Conservation (phyloP, 2,113 vertebrate species). For the Lagopus muta region DNA sequence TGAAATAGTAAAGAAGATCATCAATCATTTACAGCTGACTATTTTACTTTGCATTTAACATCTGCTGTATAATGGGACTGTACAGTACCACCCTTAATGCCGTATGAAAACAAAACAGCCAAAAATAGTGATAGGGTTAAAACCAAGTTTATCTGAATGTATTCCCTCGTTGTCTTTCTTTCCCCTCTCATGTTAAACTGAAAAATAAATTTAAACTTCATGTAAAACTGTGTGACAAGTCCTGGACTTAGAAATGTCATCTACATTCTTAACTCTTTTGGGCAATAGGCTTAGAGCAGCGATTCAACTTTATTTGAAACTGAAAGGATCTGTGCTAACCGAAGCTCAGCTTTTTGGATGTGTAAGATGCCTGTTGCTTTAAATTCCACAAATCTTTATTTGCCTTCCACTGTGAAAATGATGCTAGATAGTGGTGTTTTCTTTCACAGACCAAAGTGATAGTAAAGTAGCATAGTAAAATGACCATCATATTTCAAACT, state of each 20-base stretch:
- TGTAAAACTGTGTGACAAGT: neutral
- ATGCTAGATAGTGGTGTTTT: neutral
- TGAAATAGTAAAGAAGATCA: constrained; percentile 80
- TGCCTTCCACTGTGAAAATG: neutral
- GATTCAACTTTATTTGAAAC: neutral
- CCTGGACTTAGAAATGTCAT: neutral
- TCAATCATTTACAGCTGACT: constrained; percentile 87
- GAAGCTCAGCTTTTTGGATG: neutral
- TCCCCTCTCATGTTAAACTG: neutral
- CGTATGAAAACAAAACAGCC: constrained; percentile 62
- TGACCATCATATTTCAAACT: neutral
- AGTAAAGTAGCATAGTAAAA: neutral
- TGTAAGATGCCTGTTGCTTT: neutral
- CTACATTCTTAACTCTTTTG: neutral
- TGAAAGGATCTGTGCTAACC: neutral
- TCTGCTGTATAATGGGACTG: constrained; percentile 76
- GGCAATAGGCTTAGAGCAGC: neutral
- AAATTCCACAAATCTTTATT: neutral
- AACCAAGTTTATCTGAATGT: constrained; percentile 59
- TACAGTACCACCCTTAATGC: constrained; percentile 74
- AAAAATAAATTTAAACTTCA: neutral
- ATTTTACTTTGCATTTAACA: constrained; percentile 83
- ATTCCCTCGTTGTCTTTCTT: neutral
- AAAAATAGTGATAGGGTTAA: constrained; percentile 68
- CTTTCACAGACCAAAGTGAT: neutral